Conservation (phyloP, 2,888 invertebrate species). For the Troides aeacus region DNA sequence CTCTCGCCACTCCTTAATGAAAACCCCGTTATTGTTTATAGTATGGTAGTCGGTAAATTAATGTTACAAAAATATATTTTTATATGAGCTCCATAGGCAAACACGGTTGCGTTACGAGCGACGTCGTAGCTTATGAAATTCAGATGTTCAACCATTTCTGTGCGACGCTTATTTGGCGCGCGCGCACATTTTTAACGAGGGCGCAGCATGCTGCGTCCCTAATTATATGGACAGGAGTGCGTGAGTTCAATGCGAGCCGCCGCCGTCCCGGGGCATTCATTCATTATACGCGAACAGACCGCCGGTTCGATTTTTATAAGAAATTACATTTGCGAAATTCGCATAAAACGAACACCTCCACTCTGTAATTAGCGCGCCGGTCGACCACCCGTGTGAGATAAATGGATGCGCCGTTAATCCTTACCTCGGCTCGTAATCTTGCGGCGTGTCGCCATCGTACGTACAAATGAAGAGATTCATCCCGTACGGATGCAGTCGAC, state of each 20-base stretch:
- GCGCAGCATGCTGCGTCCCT: not conserved
- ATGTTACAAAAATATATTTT: no score
- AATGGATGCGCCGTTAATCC: slow-evolving; percentile 64
- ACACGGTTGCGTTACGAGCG: no score
- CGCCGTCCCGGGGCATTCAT: slow-evolving; percentile 56
- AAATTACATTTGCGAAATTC: slow-evolving; percentile 51
- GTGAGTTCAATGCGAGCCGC: slow-evolving; percentile 3
- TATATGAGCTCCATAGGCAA: no score
- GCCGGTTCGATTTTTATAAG: slow-evolving; percentile 61
- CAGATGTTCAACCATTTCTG: slow-evolving; percentile 13
- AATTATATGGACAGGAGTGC: slow-evolving; percentile 22
- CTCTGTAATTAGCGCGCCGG: slow-evolving; percentile 73
- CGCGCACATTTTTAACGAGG: slow-evolving; percentile 16
- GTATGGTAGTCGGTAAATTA: no score
- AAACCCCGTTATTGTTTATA: slow-evolving; percentile 68
- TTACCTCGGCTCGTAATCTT: slow-evolving; percentile 62
- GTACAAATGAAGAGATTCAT: slow-evolving; percentile 67
- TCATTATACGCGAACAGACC: slow-evolving; percentile 72
- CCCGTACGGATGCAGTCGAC: slow-evolving; percentile 18
- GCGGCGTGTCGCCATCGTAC: slow-evolving; percentile 47
- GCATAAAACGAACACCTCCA: slow-evolving; percentile 32
- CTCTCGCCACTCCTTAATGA: slow-evolving; percentile 65
- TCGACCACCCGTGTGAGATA: slow-evolving; percentile 69
- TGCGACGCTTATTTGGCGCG: slow-evolving; percentile 3
- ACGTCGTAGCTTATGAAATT: slow-evolving; percentile 9